Conservation (phyloP, 2,113 vertebrate species). For the Aspiorhynchus laticeps region DNA sequence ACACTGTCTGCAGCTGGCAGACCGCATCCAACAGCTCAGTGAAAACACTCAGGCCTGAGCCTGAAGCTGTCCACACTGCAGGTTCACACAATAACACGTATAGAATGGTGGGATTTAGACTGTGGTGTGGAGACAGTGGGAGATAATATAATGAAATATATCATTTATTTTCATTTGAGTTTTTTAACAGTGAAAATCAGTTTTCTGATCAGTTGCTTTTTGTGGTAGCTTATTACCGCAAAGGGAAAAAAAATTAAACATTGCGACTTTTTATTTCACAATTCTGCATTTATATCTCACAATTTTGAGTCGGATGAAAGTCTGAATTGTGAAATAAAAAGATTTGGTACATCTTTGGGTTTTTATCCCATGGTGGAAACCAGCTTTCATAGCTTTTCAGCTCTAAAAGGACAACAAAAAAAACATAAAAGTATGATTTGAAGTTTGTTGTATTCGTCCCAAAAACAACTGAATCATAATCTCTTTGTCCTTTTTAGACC, state of each 20-base stretch:
- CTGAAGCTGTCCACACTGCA: neutral
- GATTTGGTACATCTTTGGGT: no score
- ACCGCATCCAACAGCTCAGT: conserved; percentile 79
- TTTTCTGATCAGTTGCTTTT: neutral
- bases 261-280: neutral
- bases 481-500: neutral
- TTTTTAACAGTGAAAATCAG: neutral
- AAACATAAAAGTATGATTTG: neutral
- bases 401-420: neutral
- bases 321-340: neutral
- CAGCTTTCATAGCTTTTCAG: neutral
- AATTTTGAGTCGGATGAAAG: neutral
- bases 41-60: conserved; percentile 17
- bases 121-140: neutral
- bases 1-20: conserved; percentile 84
- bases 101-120: neutral
- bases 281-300: no score
- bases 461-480: neutral
- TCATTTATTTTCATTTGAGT: neutral
- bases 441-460: neutral
- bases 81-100: neutral
- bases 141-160: neutral
- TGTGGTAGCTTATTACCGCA: neutral
- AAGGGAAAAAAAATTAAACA: neutral
- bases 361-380: neutral